These are phyloP conservation scores for Temnothorax rugatulus DNA, from an alignment of 2,888 invertebrate species.

Conservation along the genomic window DNA sequence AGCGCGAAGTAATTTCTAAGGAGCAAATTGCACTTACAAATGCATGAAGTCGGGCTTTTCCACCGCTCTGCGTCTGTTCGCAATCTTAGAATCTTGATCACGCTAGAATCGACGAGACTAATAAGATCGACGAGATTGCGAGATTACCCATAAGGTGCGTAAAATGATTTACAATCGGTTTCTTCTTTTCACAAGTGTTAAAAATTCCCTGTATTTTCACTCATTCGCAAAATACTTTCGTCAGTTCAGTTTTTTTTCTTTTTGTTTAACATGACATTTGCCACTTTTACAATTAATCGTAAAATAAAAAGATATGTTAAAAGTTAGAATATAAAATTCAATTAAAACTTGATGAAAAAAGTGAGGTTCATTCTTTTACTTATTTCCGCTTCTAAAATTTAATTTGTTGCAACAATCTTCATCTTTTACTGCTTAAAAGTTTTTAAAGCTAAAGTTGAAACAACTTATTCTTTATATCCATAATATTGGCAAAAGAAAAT, in stretches of 20 bases:
- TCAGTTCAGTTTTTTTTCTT: not conserved
- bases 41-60: conserved; percentile 55
- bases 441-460: conserved; percentile 1
- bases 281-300: not conserved
- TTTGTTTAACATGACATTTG: not conserved
- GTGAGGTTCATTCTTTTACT: not conserved
- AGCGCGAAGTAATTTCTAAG: conserved; percentile 64
- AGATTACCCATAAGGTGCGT: conserved; percentile 14
- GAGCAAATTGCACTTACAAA: conserved; percentile 65
- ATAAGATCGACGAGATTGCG: conserved; percentile 39
- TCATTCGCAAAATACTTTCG: not conserved
- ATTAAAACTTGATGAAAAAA: not conserved
- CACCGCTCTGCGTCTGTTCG: conserved; percentile 23
- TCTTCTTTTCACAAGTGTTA: not conserved
- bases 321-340: not conserved
- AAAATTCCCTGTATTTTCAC: not conserved
- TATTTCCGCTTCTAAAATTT: not conserved
- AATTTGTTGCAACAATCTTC: not conserved
- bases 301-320: not conserved
- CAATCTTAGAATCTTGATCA: conserved; percentile 54
- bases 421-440: not conserved
- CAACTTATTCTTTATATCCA: not conserved
- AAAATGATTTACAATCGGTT: conserved; percentile 9
- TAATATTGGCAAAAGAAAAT: not conserved
- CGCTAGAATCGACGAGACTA: conserved; percentile 30